A percentile compares a stretch with the other conserved stretches of the same genome.
These are phyloP conservation scores for Samia ricini DNA, from an alignment of 1,140 invertebrate genomes.

Conservation along the genomic window DNA sequence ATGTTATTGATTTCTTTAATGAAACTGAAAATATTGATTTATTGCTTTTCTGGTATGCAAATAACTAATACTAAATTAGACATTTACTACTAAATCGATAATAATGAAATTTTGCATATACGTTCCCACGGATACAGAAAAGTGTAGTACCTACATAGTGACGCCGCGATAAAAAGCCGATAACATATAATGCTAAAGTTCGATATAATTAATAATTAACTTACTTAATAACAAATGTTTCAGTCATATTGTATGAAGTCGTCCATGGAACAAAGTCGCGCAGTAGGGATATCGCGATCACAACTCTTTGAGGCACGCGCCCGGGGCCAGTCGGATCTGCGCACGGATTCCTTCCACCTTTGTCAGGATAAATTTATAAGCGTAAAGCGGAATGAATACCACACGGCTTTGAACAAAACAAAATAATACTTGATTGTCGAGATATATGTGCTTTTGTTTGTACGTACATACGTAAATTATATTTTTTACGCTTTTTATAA, in stretches of 20 bases:
- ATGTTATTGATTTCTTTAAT: too few species aligned
- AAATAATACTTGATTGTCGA: neutral
- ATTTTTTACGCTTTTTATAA: neutral
- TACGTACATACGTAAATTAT: too few species aligned
- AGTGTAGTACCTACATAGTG: too few species aligned
- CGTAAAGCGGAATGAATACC: constrained; percentile 3
- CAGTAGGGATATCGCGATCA: constrained; percentile 49
- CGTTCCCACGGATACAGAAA: too few species aligned
- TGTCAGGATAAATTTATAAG: constrained; percentile 24
- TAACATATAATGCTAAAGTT: too few species aligned
- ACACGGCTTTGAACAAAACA: neutral
- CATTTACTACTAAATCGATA: too few species aligned
- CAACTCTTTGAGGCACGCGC: constrained; percentile 40
- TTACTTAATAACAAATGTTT: neutral
- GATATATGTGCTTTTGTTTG: neutral
- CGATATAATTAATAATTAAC: neutral
- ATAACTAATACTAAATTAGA: too few species aligned
- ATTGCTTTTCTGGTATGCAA: too few species aligned
- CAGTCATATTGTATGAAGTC: constrained; percentile 25
- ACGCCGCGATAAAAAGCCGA: too few species aligned
- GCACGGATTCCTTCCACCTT: constrained; percentile 28
- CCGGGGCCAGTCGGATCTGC: constrained; percentile 23
- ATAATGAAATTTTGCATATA: too few species aligned
- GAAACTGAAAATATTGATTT: too few species aligned
- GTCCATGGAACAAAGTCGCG: constrained; percentile 28